A percentile compares a stretch with the other conserved stretches of the same genome.
phyloP scores from a whole-genome alignment of 2,113 vertebrate species.

The Ochotona curzoniae region DNA sequence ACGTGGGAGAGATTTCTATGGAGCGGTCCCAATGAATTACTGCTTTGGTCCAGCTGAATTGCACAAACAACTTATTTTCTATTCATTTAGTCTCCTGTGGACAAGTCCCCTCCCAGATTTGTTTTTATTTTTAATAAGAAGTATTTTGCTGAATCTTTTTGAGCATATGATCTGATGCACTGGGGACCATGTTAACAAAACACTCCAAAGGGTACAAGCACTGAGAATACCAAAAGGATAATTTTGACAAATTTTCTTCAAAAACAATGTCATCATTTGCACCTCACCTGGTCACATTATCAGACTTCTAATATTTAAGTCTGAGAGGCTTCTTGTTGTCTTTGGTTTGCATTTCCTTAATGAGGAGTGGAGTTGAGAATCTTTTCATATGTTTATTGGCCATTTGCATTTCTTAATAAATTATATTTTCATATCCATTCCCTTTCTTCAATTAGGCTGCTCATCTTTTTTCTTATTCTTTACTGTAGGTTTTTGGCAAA shows the following conservation, averaged over 20 bases:
- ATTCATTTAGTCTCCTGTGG: not conserved
- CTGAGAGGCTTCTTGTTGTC: not conserved
- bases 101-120: not conserved
- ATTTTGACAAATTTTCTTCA: constrained; percentile 18
- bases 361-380: constrained; percentile 46
- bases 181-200: not conserved
- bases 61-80: not conserved
- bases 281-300: not conserved
- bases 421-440: constrained; percentile 64
- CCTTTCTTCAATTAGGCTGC: constrained; percentile 45
- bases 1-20: not conserved
- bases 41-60: not conserved
- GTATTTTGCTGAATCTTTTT: not conserved
- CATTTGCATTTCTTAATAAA: constrained; percentile 63
- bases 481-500: constrained; percentile 51
- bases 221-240: not conserved
- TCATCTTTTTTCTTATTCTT: constrained; percentile 39
- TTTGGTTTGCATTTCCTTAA: constrained; percentile 58
- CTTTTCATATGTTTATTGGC: constrained; percentile 68
- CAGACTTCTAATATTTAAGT: constrained; percentile 22
- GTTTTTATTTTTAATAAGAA: not conserved
- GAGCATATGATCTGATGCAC: not conserved
- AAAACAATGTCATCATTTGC: not conserved
- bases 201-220: not conserved
- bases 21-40: not conserved